Conservation (phyloP, 2,113 vertebrate species). For the Gorilla gorilla region DNA sequence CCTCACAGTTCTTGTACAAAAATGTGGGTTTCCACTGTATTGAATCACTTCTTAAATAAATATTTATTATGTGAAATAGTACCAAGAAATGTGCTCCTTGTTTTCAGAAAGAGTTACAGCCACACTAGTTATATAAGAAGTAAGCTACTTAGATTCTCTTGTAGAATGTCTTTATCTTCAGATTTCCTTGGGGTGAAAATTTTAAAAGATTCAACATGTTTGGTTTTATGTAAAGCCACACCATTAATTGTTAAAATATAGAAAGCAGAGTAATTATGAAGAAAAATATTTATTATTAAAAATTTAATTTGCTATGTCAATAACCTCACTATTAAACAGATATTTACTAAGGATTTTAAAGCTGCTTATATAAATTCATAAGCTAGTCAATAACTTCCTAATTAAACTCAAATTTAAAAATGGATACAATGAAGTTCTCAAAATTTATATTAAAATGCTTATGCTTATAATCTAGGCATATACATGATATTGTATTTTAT, state of each 20-base stretch:
- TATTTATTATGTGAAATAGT: constrained; percentile 33
- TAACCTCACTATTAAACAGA: background rate
- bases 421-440: background rate
- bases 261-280: background rate
- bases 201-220: background rate
- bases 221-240: background rate
- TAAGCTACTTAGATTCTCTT: background rate
- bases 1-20: background rate
- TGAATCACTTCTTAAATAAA: background rate
- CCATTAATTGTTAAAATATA: background rate
- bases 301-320: background rate
- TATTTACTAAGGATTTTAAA: background rate
- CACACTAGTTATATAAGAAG: background rate
- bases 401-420: background rate
- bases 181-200: background rate
- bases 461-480: background rate
- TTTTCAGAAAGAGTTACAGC: background rate
- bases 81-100: background rate
- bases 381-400: background rate
- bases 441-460: background rate
- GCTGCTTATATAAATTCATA: background rate
- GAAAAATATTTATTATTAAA: background rate
- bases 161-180: background rate
- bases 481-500: background rate
- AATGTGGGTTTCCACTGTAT: background rate